A percentile compares a stretch with the other conserved stretches of the same genome.
Conservation (phyloP, 2,888 invertebrate species). For the Saturnia japonica region DNA sequence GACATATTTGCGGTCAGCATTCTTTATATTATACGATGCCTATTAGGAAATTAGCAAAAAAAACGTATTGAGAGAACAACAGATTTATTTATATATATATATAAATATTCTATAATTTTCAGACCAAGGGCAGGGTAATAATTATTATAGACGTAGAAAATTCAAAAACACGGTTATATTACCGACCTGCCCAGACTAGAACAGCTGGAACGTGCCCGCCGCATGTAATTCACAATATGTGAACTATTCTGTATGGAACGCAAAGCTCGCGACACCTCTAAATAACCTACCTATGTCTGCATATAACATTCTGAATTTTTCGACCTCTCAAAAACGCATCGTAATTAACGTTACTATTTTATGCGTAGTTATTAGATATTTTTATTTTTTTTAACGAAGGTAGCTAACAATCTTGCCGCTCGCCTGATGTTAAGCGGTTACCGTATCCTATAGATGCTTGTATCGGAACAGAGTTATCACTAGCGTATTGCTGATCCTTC, state of each 20-base stretch:
- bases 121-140: neutral
- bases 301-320: conserved; percentile 8
- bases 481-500: no score
- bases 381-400: no score
- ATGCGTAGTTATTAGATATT: neutral
- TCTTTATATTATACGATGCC: no score
- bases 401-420: no score
- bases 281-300: neutral
- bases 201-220: conserved; percentile 22
- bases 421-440: no score
- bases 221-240: conserved; percentile 26
- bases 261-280: conserved; percentile 4
- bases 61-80: no score
- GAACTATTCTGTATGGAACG: conserved; percentile 17
- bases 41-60: no score
- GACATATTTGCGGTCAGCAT: no score
- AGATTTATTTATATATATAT: no score
- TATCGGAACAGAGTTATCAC: no score
- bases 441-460: no score
- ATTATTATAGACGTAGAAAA: neutral
- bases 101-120: no score
- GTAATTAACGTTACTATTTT: neutral
- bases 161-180: neutral
- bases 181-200: neutral
- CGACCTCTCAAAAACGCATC: neutral